Evolutionary conservation across 1,140 invertebrate species (phyloP).

Genomic region (Zaprionus tsacasi): DNA sequence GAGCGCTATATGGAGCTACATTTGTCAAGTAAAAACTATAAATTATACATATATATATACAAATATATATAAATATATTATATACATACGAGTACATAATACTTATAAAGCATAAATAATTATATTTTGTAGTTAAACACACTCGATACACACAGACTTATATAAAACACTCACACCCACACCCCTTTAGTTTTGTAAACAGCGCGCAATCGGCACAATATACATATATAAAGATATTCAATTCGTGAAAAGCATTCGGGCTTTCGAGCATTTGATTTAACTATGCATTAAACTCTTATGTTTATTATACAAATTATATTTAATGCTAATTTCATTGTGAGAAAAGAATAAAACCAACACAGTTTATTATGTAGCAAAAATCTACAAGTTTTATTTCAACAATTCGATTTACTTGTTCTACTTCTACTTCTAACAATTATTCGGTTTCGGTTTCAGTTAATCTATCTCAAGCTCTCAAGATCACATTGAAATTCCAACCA

Average conservation of each 20-base stretch:
- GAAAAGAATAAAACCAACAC: slow-evolving; percentile 53
- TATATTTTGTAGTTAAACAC: slow-evolving; percentile 74
- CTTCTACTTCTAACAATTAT: slow-evolving; percentile 10
- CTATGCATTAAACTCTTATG: slow-evolving; percentile 76
- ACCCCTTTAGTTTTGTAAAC: slow-evolving; percentile 70
- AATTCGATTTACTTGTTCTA: slow-evolving; percentile 30
- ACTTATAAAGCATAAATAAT: slow-evolving; percentile 70
- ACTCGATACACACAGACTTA: slow-evolving; percentile 47
- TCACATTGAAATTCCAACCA: slow-evolving; percentile 62
- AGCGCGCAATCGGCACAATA: slow-evolving; percentile 74
- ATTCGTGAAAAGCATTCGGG: slow-evolving; percentile 69
- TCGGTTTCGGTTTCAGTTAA: slow-evolving; percentile 34
- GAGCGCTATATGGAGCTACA: slow-evolving; percentile 23
- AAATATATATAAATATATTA: slow-evolving; percentile 62
- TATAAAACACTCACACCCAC: slow-evolving; percentile 39
- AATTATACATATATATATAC: slow-evolving; percentile 66
- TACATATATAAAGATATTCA: slow-evolving; percentile 32
- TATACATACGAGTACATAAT: slow-evolving; percentile 45
- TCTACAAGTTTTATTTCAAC: slow-evolving; percentile 53
- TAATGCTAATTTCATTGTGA: slow-evolving; percentile 81
- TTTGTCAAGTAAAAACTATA: slow-evolving; percentile 72
- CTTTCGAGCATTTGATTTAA: slow-evolving; percentile 80
- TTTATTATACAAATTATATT: slow-evolving; percentile 77
- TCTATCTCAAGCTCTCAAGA: slow-evolving; percentile 20
- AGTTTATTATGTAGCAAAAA: slow-evolving; percentile 79